These are phyloP conservation scores for Leptopilina syphax DNA, from an alignment of 2,888 invertebrate genomes.

Conservation along the genomic window DNA sequence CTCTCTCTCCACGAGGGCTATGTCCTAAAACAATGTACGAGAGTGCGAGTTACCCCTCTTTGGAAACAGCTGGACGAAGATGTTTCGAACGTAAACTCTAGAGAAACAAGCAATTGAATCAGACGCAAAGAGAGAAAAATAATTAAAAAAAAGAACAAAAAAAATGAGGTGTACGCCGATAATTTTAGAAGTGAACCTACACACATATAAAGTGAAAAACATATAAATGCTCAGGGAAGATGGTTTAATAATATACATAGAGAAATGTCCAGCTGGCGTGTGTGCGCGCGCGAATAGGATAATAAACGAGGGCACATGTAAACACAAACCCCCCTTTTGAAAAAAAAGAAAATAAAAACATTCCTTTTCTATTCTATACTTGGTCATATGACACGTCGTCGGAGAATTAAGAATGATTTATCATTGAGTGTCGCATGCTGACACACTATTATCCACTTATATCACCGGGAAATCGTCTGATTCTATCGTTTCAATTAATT, in stretches of 20 bases:
- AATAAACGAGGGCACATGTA: constrained; percentile 62
- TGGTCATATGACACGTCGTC: constrained; percentile 31
- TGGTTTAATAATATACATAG: constrained; percentile 70
- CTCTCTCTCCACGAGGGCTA: constrained; percentile 6
- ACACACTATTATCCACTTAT: constrained; percentile 11
- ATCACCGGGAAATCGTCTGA: not conserved
- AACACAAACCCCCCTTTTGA: not conserved
- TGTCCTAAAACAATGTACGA: constrained; percentile 24
- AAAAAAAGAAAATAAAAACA: constrained; percentile 2
- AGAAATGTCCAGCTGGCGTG: constrained; percentile 62
- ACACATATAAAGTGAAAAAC: constrained; percentile 58
- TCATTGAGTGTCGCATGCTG: not conserved
- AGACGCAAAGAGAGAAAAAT: constrained; percentile 44
- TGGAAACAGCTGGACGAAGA: constrained; percentile 37
- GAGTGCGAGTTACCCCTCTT: not conserved
- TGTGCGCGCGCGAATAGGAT: constrained; percentile 59
- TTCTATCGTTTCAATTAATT: constrained; percentile 24
- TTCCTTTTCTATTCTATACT: constrained; percentile 28
- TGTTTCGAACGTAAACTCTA: not conserved
- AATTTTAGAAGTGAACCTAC: constrained; percentile 61
- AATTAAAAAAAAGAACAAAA: too few species aligned
- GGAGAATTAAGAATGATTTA: constrained; percentile 39
- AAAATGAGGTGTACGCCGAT: constrained; percentile 49
- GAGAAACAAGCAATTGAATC: constrained; percentile 36
- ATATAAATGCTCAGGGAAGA: constrained; percentile 53